Evolutionary conservation across 2,113 vertebrate genomes (phyloP), one percentile per base, ranked within the genome.

Genomic region (Corydoras maculifer): DNA sequence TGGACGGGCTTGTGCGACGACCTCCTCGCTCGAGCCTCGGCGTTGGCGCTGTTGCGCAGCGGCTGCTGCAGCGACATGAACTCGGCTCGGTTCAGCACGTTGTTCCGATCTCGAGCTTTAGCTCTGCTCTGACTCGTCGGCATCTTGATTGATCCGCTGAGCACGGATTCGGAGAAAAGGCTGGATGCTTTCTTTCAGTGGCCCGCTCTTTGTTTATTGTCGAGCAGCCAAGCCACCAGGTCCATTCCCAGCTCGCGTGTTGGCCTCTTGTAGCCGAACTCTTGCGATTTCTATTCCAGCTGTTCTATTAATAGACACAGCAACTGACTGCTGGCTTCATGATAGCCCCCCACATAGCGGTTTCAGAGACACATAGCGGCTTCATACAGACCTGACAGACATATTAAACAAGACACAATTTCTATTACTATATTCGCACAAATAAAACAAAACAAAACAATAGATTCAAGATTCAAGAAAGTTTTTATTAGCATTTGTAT

Each of bases 11-110:
- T 81, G 53, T 77, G 11, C 7, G 72, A 60, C 10, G 69, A 78
- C 84, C 91, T 91, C 15, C 88, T 88, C 66, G 78, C 12, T n/a
- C 92, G 86, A 77, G 83, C 75, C 78, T 94, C 93, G 0, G 83
- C 80, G 43, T 25, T 77, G 2, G 80, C 82, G 60, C 87, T 90
- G 62, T 86, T 89, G 68, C 79, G 77, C 55, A 86, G 50, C 57
- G 91, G 89, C 86, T 95, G 95, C 73, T 91, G 96, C 75, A 98
- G 88, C 25, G 95, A 97, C 78, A 94, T 77, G 77, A 97, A 97
- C 88, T 97, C 95, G 0, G 93, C 88, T 74, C 95, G 84, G 88
- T 93, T 92, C 78, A 94, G 87, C 68, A 92, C 82, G 4, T 95
- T 92, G 89, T 82, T 93, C 77, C 90, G 89, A 69, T 94, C 94